Conservation (phyloP, 2,797 vertebrate species). For the Neomorphus geoffroyi region DNA sequence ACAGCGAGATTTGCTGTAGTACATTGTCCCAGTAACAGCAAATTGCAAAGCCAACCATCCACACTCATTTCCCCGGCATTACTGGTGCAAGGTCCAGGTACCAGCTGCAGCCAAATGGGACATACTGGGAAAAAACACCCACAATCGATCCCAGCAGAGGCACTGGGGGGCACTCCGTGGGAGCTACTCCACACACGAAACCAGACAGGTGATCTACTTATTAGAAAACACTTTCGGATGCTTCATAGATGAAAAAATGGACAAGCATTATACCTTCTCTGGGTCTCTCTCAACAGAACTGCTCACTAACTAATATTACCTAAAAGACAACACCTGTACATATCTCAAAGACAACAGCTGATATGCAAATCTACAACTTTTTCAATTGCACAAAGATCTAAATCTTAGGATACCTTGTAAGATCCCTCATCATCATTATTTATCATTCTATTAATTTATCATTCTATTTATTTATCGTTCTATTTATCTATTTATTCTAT, state of each 20-base stretch:
- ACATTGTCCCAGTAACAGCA: not conserved
- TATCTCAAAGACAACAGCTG: not conserved
- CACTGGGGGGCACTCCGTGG: not conserved
- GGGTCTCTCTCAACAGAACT: not conserved
- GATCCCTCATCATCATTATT: not conserved
- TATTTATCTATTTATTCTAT: too few species aligned
- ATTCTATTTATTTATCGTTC: too few species aligned
- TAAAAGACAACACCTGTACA: not conserved
- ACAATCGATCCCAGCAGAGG: rapidly evolving
- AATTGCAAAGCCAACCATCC: not conserved
- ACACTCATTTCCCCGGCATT: not conserved
- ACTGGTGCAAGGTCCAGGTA: not conserved
- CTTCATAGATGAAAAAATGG: not conserved
- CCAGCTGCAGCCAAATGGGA: not conserved
- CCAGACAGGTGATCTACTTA: too few species aligned
- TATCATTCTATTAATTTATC: too few species aligned
- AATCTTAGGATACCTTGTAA: not conserved
- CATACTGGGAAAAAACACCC: rapidly evolving
- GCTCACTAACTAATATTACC: not conserved
- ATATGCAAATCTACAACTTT: not conserved
- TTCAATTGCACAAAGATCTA: not conserved
- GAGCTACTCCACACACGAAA: not conserved
- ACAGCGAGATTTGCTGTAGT: not conserved
- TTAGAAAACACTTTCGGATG: not conserved
- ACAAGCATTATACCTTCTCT: not conserved